Evolutionary conservation across 2,888 invertebrate species (phyloP).

Genomic region (Lochmaea crataegi): DNA sequence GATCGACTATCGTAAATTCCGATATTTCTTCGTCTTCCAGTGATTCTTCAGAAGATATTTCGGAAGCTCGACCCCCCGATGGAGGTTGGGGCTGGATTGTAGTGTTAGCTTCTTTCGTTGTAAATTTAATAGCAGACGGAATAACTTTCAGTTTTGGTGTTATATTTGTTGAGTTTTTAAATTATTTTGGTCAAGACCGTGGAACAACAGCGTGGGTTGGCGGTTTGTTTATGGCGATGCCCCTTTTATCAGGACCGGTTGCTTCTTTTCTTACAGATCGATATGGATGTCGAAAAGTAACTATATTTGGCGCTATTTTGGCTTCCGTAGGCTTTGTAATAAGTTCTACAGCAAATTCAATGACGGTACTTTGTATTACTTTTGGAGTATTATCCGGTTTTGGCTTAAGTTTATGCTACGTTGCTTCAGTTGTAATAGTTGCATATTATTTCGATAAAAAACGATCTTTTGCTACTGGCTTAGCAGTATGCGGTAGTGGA

Average conservation of each 20-base stretch:
- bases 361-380: slow-evolving; percentile 82
- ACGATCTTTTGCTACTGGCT: slow-evolving; percentile 85
- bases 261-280: slow-evolving; percentile 86
- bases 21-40: slow-evolving; percentile 61
- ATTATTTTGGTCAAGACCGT: slow-evolving; percentile 86
- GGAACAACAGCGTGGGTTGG: slow-evolving; percentile 92
- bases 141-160: slow-evolving; percentile 94
- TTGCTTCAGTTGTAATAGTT: slow-evolving; percentile 90
- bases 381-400: slow-evolving; percentile 88
- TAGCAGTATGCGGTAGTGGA: slow-evolving; percentile 89
- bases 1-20: slow-evolving; percentile 60
- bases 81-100: slow-evolving; percentile 96
- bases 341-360: slow-evolving; percentile 79
- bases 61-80: slow-evolving; percentile 82
- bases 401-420: slow-evolving; percentile 87
- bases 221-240: slow-evolving; percentile 91
- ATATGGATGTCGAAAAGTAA: slow-evolving; percentile 84
- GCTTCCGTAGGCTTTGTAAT: slow-evolving; percentile 82
- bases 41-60: slow-evolving; percentile 72
- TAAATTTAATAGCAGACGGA: slow-evolving; percentile 92
- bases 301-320: slow-evolving; percentile 81
- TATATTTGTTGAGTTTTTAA: slow-evolving; percentile 85
- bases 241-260: slow-evolving; percentile 85
- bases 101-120: slow-evolving; percentile 88
- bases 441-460: slow-evolving; percentile 90